These are phyloP conservation scores for Pteropus alecto DNA, from an alignment of 2,113 vertebrate genomes.

Conservation along the genomic window DNA sequence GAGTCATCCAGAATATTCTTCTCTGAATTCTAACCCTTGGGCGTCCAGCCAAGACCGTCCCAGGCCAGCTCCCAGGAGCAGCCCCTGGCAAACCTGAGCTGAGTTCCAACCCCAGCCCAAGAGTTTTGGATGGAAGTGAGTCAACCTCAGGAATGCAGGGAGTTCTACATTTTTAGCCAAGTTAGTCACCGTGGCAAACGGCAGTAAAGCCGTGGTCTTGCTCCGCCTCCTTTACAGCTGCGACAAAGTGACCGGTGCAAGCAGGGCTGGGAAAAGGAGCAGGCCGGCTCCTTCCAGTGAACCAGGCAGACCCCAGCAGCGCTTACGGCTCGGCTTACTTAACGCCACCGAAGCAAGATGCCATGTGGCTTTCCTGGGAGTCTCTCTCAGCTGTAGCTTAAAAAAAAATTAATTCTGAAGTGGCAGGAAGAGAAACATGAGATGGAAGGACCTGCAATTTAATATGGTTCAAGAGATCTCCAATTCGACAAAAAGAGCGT, in stretches of 20 bases:
- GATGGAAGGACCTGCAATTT: background rate
- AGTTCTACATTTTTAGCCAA: constrained; percentile 15
- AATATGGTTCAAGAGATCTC: constrained; percentile 3
- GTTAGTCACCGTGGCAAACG: background rate
- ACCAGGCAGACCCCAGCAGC: background rate
- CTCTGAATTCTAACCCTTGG: background rate
- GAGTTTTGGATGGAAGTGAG: constrained; percentile 13
- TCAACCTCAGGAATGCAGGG: constrained; percentile 45
- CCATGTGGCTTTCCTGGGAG: background rate
- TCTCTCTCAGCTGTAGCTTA: background rate
- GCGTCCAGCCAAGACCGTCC: background rate
- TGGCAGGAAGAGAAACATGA: background rate
- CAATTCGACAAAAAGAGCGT: background rate
- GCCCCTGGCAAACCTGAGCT: background rate
- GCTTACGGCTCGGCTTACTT: background rate
- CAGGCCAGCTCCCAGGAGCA: background rate
- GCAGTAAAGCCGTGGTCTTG: background rate
- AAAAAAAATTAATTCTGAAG: background rate
- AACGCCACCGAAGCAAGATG: background rate
- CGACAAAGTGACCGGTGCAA: background rate
- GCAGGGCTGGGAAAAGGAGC: background rate
- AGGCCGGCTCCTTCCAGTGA: background rate
- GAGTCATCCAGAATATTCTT: background rate
- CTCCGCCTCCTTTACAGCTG: background rate
- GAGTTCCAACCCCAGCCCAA: background rate